Conservation (phyloP, 2,888 invertebrate genomes). For the Noctua janthina region DNA sequence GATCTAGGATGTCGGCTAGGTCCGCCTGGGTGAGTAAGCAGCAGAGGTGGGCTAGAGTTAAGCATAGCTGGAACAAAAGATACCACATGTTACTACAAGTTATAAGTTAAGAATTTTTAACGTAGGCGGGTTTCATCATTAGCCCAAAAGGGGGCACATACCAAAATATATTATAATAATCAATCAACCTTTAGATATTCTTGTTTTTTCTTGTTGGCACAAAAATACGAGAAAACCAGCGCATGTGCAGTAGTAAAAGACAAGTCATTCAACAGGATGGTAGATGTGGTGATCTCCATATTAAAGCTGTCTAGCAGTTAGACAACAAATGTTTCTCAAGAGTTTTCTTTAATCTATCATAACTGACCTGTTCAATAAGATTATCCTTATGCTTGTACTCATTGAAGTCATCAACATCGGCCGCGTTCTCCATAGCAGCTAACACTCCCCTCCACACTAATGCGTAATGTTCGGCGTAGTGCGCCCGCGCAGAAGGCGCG, state of each 20-base stretch:
- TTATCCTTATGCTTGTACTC: constrained; percentile 96
- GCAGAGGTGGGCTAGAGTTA: constrained; percentile 93
- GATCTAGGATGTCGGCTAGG: constrained; percentile 88
- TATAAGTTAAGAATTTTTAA: neutral
- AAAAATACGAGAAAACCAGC: neutral
- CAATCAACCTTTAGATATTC: neutral
- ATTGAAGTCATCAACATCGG: constrained; percentile 94
- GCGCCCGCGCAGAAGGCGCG: constrained; percentile 90
- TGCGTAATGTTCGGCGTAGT: constrained; percentile 92
- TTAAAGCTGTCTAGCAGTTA: neutral
- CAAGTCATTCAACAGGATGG: no score
- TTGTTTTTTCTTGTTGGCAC: neutral
- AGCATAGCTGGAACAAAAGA: constrained; percentile 91
- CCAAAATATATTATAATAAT: neutral
- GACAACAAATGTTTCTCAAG: constrained; percentile 47
- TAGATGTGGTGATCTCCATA: neutral
- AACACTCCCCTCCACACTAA: constrained; percentile 93
- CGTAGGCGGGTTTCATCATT: neutral
- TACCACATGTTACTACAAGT: neutral
- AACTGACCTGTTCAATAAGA: constrained; percentile 94
- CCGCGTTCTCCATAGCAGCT: constrained; percentile 94
- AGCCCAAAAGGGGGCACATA: neutral
- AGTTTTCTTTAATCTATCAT: neutral
- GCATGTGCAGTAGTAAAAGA: neutral
- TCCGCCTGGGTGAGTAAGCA: constrained; percentile 91